These are phyloP conservation scores for Neocrepidodera transversa DNA, from an alignment of 2,888 invertebrate species.

Conservation along the genomic window DNA sequence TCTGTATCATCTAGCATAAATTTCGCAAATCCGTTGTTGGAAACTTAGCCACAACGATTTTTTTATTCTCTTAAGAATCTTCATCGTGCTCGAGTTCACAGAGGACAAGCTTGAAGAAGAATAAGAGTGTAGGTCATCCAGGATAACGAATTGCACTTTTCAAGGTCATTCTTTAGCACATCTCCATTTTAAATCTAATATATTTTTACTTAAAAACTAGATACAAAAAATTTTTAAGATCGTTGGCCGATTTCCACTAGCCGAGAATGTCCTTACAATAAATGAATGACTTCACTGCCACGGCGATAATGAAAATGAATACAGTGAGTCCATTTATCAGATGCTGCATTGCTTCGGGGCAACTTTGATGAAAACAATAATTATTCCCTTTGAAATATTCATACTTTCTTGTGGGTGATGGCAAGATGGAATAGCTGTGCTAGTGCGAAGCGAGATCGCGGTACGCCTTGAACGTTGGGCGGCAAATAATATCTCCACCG, in stretches of 20 bases:
- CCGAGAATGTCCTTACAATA: no score
- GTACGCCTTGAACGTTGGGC: conserved; percentile 25
- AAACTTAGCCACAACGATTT: conserved; percentile 16
- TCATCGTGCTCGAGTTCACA: conserved; percentile 20
- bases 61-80: conserved; percentile 7
- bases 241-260: no score
- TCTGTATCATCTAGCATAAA: no score
- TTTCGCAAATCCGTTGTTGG: no score
- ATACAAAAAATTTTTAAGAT: no score
- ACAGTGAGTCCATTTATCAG: not conserved
- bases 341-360: not conserved
- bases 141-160: conserved; percentile 18
- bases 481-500: conserved; percentile 18
- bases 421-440: not conserved
- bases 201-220: no score
- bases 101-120: conserved; percentile 9
- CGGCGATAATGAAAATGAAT: not conserved
- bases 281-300: no score
- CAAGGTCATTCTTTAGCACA: conserved; percentile 11
- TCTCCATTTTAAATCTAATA: conserved; percentile 11
- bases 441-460: not conserved
- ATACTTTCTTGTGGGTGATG: conserved; percentile 29
- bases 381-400: conserved; percentile 7
- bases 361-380: conserved; percentile 15
- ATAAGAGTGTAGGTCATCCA: conserved; percentile 12